Base-by-base conservation (phyloP, 2,113 vertebrate genomes). In the Ptychochromis oligacanthus region DNA sequence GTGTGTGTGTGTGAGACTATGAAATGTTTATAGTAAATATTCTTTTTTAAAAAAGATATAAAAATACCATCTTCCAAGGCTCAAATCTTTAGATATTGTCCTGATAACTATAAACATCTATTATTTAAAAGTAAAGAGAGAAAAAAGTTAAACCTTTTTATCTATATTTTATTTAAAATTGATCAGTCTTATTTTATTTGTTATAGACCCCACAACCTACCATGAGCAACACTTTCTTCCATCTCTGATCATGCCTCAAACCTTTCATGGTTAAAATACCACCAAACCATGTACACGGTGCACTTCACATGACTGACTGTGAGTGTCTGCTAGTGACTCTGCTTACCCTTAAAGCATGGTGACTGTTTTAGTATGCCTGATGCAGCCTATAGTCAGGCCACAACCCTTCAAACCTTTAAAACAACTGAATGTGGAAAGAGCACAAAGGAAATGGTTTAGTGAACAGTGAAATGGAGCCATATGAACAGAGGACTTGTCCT, bases 381-480 rank as follows among this genome's bases (percentile, higher is more conserved):
- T 28, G 5, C 54, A 79, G 22, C 20, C 60, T 34, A 61, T 43
- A 20, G 43, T 77, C 52, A 62, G 22, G 26, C 67, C 57, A 77
- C 56, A 28, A 20, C 64, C 26, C 43, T 64, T 64, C 24, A 82
- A 78, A 84, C 52, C 61, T 85, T 80, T 82, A 49, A 88, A 80
- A 87, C 31, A 80, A 75, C 70, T 36, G 52, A 80, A 70, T 28
- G 40, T 61, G 43, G 77, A 78, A 59, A 83, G 78, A 57, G 34
- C 65, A 70, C 67, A 81, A 31, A 57, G 26, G 58, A 40, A 64
- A 10, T 61, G 74, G 74, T 80, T 84, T 85, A 83, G 60, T 90
- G 85, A 90, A 84, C 55, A 60, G 89, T 85, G 83, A 88, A 82
- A 86, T 89, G 60, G 78, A 86, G 65, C 61, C 58, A 12, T 58